Conservation (phyloP, 2,888 invertebrate genomes). For the Epinotia brunnichana region DNA sequence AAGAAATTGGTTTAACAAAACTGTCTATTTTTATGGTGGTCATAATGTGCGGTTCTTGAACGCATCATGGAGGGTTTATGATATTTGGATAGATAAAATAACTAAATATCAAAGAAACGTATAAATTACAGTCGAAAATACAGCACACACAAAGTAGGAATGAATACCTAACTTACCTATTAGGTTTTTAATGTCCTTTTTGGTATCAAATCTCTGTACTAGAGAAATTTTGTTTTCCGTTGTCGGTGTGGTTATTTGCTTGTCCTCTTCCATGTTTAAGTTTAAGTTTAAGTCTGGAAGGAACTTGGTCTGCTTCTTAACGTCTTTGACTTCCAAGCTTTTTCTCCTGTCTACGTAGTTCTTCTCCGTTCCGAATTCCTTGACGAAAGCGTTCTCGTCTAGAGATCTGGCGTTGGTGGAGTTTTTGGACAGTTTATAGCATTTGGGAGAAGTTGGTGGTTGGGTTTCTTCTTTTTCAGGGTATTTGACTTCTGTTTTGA, state of each 20-base stretch:
- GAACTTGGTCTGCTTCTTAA: slow-evolving; percentile 84
- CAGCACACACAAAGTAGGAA: too few relatives aligned
- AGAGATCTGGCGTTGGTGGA: slow-evolving; percentile 86
- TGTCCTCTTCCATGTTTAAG: slow-evolving; percentile 66
- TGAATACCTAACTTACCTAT: too few relatives aligned
- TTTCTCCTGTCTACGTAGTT: slow-evolving; percentile 78
- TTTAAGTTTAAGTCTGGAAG: slow-evolving; percentile 77
- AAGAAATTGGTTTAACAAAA: too few relatives aligned
- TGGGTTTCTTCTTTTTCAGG: slow-evolving; percentile 69
- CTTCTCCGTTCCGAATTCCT: slow-evolving; percentile 84
- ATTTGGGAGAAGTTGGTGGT: slow-evolving; percentile 85
- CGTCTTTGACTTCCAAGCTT: slow-evolving; percentile 85
- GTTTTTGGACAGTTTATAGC: slow-evolving; percentile 83
- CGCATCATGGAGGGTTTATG: too few relatives aligned
- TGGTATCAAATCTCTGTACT: slow-evolving; percentile 79
- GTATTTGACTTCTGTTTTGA: slow-evolving; percentile 73
- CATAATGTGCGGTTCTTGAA: too few relatives aligned
- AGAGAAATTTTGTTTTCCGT: slow-evolving; percentile 85
- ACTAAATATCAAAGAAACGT: too few relatives aligned
- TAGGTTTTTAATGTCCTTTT: slow-evolving; percentile 66
- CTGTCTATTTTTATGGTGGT: too few relatives aligned
- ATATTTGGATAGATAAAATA: too few relatives aligned
- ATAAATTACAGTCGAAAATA: too few relatives aligned
- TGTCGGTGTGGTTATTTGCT: slow-evolving; percentile 80
- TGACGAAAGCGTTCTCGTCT: slow-evolving; percentile 89